phyloP scores from a whole-genome alignment of 2,797 vertebrate genomes.

The Catamblyrhynchus diadema region DNA sequence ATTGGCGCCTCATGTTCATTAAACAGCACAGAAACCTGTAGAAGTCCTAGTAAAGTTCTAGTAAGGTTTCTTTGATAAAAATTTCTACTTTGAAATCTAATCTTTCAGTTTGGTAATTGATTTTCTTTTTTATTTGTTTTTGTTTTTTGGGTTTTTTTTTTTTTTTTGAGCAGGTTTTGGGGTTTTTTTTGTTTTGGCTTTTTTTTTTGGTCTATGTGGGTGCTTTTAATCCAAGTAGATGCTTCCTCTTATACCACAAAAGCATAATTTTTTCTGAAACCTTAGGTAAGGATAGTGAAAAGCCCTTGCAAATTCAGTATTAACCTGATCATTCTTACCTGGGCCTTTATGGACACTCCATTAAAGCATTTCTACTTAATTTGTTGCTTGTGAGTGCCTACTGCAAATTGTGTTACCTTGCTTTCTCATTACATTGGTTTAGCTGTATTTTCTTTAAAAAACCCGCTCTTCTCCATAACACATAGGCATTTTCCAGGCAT shows the following conservation, averaged over 20 bases:
- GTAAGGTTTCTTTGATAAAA: background rate
- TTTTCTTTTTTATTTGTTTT: background rate
- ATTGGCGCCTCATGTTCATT: background rate
- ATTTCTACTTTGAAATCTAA: background rate
- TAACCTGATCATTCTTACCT: background rate
- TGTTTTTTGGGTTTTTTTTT: background rate
- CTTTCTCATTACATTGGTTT: background rate
- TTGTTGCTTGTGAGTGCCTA: accelerated
- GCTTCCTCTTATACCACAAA: background rate
- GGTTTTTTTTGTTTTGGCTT: accelerated
- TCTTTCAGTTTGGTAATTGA: background rate
- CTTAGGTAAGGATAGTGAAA: background rate
- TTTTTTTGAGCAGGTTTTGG: background rate
- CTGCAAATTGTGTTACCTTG: background rate
- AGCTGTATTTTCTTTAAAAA: background rate
- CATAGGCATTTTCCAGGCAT: background rate
- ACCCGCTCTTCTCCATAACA: background rate
- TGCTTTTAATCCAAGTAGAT: background rate
- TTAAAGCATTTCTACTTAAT: background rate
- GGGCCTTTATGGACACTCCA: background rate
- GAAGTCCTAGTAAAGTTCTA: background rate
- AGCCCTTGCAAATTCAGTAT: background rate
- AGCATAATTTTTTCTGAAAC: background rate
- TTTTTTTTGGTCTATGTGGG: background rate
- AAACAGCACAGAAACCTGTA: background rate